A percentile compares a stretch with the other conserved stretches of the same genome.
These are phyloP conservation scores for Alouatta palliata DNA, from an alignment of 2,113 vertebrate genomes.

Conservation along the genomic window DNA sequence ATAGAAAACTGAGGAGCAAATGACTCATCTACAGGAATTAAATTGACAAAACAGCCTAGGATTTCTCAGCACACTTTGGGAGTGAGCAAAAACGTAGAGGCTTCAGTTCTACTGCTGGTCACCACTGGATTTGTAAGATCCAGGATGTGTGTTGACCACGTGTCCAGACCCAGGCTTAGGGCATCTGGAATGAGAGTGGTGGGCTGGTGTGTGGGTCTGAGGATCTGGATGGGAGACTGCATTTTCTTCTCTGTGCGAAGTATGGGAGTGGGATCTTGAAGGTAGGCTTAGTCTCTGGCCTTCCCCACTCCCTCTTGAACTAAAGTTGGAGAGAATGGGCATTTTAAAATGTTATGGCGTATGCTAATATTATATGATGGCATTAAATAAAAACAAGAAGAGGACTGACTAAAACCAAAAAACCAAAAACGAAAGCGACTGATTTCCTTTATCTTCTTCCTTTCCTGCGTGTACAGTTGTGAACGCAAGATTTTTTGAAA, in stretches of 20 bases:
- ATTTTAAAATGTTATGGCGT: not conserved
- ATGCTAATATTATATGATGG: not conserved
- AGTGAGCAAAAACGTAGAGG: too few relatives aligned
- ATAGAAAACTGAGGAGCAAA: not conserved
- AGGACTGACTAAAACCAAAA: not conserved
- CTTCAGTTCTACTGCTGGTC: too few relatives aligned
- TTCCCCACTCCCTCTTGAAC: not conserved
- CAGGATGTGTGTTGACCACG: not conserved
- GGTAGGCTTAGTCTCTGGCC: not conserved
- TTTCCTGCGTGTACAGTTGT: not conserved
- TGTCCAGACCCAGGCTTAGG: not conserved
- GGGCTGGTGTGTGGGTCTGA: not conserved
- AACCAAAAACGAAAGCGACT: not conserved
- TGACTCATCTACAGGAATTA: not conserved
- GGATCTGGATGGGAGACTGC: not conserved
- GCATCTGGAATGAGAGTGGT: not conserved
- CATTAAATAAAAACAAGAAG: not conserved
- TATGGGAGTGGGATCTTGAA: not conserved
- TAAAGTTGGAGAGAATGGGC: not conserved
- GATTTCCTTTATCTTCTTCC: constrained; percentile 9
- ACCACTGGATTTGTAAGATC: not conserved
- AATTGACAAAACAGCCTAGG: not conserved
- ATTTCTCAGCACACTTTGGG: not conserved
- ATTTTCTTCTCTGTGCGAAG: not conserved
- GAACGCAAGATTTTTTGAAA: not conserved